A percentile compares a stretch with the other conserved stretches of the same genome.
Evolutionary conservation across 2,113 vertebrate genomes (phyloP).

Genomic region (Hiodon tergisus): DNA sequence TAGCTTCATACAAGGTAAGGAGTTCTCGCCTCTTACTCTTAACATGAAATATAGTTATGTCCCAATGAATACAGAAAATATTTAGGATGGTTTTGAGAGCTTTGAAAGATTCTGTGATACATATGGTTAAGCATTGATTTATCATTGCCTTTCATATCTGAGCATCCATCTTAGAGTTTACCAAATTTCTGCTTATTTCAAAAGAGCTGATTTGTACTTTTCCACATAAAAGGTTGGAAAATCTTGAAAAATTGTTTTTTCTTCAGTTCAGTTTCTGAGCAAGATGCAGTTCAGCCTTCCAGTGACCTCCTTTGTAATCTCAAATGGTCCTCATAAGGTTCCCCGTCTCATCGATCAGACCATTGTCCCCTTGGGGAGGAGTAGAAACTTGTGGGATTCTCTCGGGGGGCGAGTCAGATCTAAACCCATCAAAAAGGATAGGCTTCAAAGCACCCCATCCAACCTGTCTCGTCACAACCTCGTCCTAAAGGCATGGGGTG

Average conservation of each 20-base stretch:
- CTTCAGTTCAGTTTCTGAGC: not conserved
- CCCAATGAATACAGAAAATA: too few relatives aligned
- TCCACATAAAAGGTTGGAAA: constrained; percentile 8
- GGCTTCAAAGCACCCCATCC: constrained; percentile 10
- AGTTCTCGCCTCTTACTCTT: too few relatives aligned
- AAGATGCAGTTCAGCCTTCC: constrained; percentile 4
- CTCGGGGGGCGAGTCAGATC: constrained; percentile 9
- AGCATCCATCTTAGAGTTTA: not conserved
- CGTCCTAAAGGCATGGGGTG: not conserved
- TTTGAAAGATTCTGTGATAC: too few relatives aligned
- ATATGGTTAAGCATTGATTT: not conserved
- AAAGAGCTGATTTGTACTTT: not conserved
- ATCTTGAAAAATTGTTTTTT: not conserved
- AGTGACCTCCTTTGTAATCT: not conserved
- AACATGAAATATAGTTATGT: too few relatives aligned
- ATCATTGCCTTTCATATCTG: not conserved
- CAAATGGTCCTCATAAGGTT: not conserved
- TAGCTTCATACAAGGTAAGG: too few relatives aligned
- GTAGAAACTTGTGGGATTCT: not conserved
- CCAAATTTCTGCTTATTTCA: not conserved
- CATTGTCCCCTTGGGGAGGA: not conserved
- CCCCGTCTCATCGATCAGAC: constrained; percentile 10
- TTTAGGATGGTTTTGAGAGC: too few relatives aligned
- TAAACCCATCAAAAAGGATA: not conserved
- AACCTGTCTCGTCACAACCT: not conserved